Evolutionary conservation across 2,888 invertebrate species (phyloP).

Genomic region (Macaria liturata): DNA sequence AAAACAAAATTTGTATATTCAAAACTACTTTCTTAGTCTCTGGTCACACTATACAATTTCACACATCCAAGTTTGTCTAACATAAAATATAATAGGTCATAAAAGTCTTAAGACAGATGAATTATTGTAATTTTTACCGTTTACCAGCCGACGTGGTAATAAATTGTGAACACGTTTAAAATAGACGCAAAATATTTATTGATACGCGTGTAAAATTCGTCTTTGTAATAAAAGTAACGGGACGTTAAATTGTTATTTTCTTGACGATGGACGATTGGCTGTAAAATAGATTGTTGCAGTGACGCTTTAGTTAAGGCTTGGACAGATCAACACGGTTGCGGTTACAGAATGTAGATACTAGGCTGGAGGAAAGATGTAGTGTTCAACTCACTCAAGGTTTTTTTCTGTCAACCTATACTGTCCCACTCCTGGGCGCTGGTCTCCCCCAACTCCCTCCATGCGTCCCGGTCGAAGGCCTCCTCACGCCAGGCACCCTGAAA

Average conservation of each 20-base stretch:
- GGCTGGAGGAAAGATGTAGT: no score
- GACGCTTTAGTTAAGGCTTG: not conserved
- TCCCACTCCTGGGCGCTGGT: no score
- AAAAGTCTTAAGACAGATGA: slow-evolving; percentile 31
- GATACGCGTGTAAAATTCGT: slow-evolving; percentile 16
- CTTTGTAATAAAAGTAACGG: slow-evolving; percentile 14
- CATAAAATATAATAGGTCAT: slow-evolving; percentile 25
- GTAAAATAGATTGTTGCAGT: slow-evolving; percentile 19
- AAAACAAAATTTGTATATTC: no score
- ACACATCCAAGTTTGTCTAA: not conserved
- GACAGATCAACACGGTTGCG: no score
- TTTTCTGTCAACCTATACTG: no score
- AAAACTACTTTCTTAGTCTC: no score
- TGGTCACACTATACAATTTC: no score
- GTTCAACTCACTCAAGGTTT: no score
- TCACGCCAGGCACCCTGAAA: no score
- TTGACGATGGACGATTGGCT: slow-evolving; percentile 11
- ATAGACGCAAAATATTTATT: slow-evolving; percentile 39
- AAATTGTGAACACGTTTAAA: slow-evolving; percentile 30
- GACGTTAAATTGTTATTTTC: slow-evolving; percentile 12
- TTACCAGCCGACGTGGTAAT: slow-evolving; percentile 29
- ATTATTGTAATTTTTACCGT: slow-evolving; percentile 37
- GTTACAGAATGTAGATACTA: no score
- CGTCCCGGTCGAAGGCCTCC: no score
- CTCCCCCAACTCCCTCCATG: no score